Base-by-base conservation (phyloP, 1,140 invertebrate genomes). In the Heliconius melpomene region DNA sequence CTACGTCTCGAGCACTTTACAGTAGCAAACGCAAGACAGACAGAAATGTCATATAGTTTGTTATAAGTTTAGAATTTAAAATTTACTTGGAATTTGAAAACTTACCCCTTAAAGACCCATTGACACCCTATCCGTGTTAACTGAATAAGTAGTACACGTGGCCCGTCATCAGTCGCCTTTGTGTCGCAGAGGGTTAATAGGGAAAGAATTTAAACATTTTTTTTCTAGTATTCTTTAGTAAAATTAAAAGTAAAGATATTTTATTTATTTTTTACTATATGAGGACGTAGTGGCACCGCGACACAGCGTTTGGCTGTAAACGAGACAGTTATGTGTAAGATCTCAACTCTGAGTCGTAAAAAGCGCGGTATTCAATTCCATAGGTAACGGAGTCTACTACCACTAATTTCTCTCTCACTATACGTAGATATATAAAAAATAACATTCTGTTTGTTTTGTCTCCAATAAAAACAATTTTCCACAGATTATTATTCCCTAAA, bases 141-240 rank as follows among this genome's bases (percentile, higher is more conserved):
- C 79, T 80, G 52, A 83, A 82, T 84, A 79, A 84, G 80, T 54
- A 76, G 75, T 73, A 78, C 88, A 85, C 88, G 87, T 88, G 88
- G 26, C 88, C 29, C 77, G 75, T 88, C 84, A 89, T 90, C 86
- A 89, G 82, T 29, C 74, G 36, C 86, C 79, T 87, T 90, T 89
- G 87, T 89, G 66, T 26, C 8, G 11, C 26, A 26, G 60, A 66
- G 60, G 60, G 60, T 66, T 66, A 66, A 29, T 11, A 26, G 60
- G 32, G 36, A 38, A 66, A 20, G n/a, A 66, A 13, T 66, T 66
- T 23, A 66, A 46, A n/a, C 9, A 66, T 66, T 66, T 66, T 66
- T 32, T 66, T 3, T 66, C 57, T 29, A 23, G 5, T 66, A 3
- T 13, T 11, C 9, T 26, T 66, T 26, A 66, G n/a, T 66, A 60